phyloP scores from a whole-genome alignment of 2,888 invertebrate genomes.

The Acleris sparsana region DNA sequence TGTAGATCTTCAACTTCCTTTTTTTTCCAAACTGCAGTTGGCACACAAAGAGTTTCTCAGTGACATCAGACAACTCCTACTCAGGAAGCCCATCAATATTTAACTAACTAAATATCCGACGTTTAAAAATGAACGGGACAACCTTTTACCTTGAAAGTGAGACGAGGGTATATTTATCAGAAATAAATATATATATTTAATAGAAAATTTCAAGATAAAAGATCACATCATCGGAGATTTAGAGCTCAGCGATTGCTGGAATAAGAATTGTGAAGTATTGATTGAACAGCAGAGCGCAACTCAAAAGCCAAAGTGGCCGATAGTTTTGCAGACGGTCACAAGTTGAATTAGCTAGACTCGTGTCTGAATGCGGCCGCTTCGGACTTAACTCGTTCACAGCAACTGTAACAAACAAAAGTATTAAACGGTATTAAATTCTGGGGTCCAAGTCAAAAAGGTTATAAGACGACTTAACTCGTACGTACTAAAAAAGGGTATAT shows the following conservation, averaged over 20 bases:
- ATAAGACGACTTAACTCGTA: too few relatives aligned
- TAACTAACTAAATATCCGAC: not conserved
- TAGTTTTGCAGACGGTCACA: conserved; percentile 49
- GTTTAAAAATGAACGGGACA: conserved; percentile 52
- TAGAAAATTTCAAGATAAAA: conserved; percentile 12
- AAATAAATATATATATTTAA: conserved; percentile 32
- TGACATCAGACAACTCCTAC: not conserved
- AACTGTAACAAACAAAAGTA: conserved; percentile 53
- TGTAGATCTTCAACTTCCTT: not conserved
- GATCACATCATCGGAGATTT: not conserved
- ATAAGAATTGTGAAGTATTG: conserved; percentile 39
- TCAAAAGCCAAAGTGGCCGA: conserved; percentile 56
- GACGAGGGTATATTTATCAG: conserved; percentile 50
- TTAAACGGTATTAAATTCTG: too few relatives aligned
- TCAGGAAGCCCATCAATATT: not conserved
- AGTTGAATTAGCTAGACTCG: conserved; percentile 62
- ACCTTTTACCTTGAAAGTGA: conserved; percentile 73
- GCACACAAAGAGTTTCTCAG: not conserved
- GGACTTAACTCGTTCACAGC: conserved; percentile 76
- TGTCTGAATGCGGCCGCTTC: conserved; percentile 70
- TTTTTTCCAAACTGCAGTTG: conserved; percentile 7
- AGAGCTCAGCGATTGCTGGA: conserved; percentile 8
- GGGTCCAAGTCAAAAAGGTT: too few relatives aligned
- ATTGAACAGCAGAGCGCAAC: conserved; percentile 52
- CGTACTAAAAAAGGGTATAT: too few relatives aligned